Conservation (phyloP, 2,888 invertebrate genomes). For the Eilema sororculum region DNA sequence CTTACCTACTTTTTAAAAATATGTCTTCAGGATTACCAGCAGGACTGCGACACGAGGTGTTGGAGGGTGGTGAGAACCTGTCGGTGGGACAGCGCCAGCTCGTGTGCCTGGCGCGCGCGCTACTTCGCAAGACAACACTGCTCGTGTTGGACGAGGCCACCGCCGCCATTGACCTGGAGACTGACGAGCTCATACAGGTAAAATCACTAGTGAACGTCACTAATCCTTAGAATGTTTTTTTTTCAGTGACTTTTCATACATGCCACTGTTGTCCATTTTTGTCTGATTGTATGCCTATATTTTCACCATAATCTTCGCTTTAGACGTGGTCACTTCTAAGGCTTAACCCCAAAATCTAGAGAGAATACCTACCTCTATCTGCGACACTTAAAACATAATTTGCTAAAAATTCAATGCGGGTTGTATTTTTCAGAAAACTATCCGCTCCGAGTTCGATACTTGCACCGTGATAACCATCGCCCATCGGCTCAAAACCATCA, state of each 20-base stretch:
- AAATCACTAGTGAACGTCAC: not conserved
- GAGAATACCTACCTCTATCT: not conserved
- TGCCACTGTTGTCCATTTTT: not conserved
- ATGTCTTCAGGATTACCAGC: not conserved
- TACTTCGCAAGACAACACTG: not conserved
- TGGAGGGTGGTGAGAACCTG: not conserved
- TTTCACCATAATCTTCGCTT: too few relatives aligned
- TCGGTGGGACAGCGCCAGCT: conserved; percentile 3
- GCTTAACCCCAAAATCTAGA: too few relatives aligned
- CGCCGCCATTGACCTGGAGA: not conserved
- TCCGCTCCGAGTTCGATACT: conserved; percentile 92
- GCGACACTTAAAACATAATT: too few relatives aligned
- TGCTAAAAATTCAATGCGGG: not conserved
- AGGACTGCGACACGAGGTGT: not conserved
- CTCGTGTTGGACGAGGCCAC: not conserved
- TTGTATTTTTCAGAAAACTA: not conserved
- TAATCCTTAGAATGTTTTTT: too few relatives aligned
- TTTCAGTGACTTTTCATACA: not conserved
- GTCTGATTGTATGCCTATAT: too few relatives aligned
- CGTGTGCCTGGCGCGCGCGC: not conserved
- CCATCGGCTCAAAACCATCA: conserved; percentile 96
- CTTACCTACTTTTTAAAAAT: too few relatives aligned
- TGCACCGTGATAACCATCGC: conserved; percentile 97
- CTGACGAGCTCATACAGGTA: conserved; percentile 53
- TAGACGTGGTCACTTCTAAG: too few relatives aligned